phyloP scores from a whole-genome alignment of 2,888 invertebrate genomes.

The Oscheius onirici region DNA sequence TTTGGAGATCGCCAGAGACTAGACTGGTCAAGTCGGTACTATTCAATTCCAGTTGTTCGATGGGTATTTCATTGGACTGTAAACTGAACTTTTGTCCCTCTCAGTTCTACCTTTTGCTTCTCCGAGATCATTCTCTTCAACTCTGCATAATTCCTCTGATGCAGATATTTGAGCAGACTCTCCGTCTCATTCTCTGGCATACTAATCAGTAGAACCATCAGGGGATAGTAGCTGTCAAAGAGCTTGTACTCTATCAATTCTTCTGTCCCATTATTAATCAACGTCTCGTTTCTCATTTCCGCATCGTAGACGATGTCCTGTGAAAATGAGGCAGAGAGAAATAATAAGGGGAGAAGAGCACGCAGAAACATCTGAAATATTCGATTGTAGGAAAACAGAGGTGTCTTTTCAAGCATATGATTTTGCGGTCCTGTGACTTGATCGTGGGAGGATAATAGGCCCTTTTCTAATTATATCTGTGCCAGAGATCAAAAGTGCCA shows the following conservation, averaged over 20 bases:
- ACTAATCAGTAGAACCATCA: conserved; percentile 41
- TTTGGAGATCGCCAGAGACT: conserved; percentile 19
- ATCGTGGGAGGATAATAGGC: background rate
- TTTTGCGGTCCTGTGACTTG: background rate
- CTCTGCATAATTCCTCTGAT: conserved; percentile 44
- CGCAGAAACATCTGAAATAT: background rate
- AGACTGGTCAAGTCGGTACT: conserved; percentile 25
- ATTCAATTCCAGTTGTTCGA: conserved; percentile 33
- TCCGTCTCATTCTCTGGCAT: conserved; percentile 45
- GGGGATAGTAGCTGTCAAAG: conserved; percentile 48
- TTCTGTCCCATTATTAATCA: conserved; percentile 8
- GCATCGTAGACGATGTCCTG: conserved; percentile 16
- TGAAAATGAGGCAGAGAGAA: conserved; percentile 6
- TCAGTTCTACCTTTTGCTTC: conserved; percentile 31
- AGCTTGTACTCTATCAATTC: conserved; percentile 34
- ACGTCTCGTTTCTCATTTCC: conserved; percentile 18
- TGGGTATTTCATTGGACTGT: conserved; percentile 5
- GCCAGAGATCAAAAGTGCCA: no score
- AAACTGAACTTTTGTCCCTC: background rate
- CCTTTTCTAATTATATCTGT: no score
- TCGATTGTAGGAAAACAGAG: no score
- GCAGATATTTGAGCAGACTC: conserved; percentile 36
- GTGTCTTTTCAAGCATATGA: background rate
- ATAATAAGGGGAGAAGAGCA: conserved; percentile 4
- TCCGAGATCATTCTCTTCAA: conserved; percentile 46